Percentiles rank a stretch among this genome's conserved stretches.
phyloP scores from a whole-genome alignment of 2,888 invertebrate genomes.

The Thelaira solivaga region DNA sequence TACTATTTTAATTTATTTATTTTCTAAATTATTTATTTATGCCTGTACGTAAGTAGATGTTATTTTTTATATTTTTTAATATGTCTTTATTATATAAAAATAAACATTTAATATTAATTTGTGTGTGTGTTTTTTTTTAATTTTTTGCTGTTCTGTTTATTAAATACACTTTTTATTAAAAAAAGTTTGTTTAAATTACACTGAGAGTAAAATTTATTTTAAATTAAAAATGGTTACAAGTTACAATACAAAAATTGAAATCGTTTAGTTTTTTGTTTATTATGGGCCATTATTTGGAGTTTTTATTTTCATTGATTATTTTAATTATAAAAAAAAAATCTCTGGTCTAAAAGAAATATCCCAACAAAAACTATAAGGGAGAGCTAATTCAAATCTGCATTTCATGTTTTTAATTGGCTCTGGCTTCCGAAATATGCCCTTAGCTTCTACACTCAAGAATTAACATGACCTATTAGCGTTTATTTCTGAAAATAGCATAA shows the following conservation, averaged over 20 bases:
- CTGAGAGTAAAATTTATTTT: constrained; percentile 32
- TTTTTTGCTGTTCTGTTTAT: neutral
- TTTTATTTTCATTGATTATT: neutral
- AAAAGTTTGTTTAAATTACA: constrained; percentile 11
- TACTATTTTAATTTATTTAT: too few species aligned
- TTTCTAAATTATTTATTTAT: constrained; percentile 54
- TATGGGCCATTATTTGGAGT: neutral
- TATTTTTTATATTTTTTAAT: constrained; percentile 22
- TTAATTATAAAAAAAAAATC: neutral
- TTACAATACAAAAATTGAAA: neutral
- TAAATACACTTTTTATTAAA: neutral
- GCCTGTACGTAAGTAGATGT: too few species aligned
- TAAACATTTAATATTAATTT: constrained; percentile 14
- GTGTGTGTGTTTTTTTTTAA: neutral
- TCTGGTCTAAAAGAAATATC: too few species aligned
- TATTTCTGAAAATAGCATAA: too few species aligned
- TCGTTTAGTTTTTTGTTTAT: neutral
- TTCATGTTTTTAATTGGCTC: too few species aligned
- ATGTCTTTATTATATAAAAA: constrained; percentile 40
- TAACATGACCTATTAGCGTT: too few species aligned
- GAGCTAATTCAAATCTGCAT: too few species aligned
- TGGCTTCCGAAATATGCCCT: too few species aligned
- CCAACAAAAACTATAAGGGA: too few species aligned
- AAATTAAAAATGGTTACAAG: neutral
- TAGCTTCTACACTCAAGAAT: too few species aligned